Evolutionary conservation across 2,113 vertebrate species (phyloP), one percentile per base, ranked within the genome.

Genomic region (Pleuronectes platessa): DNA sequence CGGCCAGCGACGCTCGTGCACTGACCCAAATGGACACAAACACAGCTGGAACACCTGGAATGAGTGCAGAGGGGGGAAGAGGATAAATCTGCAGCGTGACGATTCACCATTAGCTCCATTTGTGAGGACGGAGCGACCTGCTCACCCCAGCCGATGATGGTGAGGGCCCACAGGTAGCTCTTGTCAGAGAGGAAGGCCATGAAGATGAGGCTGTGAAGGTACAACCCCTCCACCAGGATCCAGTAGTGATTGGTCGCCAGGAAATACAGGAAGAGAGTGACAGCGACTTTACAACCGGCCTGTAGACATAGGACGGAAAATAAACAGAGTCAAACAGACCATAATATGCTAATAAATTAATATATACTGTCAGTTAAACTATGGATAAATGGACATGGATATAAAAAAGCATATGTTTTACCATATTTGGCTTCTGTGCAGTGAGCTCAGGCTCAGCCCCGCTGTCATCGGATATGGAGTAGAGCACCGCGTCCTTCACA

Each of bases 241-340:
- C 97, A 98, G 86, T 95, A 98, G 87, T 98, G 96, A 89, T 98
- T 98, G 73, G 97, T 97, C 17, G 96, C 96, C 93, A 98, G 91
- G 74, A 97, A 97, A 78, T 98, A 98, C 31, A 97, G 93, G 91
- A 97, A 98, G 51, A 97, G 82, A 1, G 96, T 98, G 56, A 98
- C 96, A 4, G 88, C 96, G 21, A 95, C 90, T 90, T 98, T 98
- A 92, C 97, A 98, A 85, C 96, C 96, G 35, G 93, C 95, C 97
- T 97, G 90, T 45, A 31, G 73, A 49, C 58, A 88, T 7, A n/a
- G 15, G 40, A n/a, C 1, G 53, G 23, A 20, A 47, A 35, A 17
- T 21, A 26, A 35, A 47, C 21, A 53, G 9, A 56, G 10, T n/a
- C 7, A 55, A 23, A 51, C 2, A 27, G 4, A 10, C 4, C 21